phyloP scores from a whole-genome alignment of 2,113 vertebrate genomes.

The Trochalopteron elliotii region DNA sequence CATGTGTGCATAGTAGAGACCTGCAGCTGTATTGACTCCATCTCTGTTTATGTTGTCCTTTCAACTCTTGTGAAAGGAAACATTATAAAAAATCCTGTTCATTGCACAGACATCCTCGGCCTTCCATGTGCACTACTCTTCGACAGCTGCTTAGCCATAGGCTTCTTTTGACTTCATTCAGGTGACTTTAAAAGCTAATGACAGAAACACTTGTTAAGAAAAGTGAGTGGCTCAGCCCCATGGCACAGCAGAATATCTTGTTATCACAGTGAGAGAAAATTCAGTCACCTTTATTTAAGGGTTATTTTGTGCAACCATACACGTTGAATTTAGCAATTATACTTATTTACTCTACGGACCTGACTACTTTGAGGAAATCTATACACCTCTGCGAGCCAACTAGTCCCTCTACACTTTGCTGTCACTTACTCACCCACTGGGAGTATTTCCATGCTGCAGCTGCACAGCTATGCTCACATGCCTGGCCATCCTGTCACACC shows the following conservation, averaged over 20 bases:
- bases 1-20: neutral
- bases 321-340: neutral
- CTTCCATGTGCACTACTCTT: neutral
- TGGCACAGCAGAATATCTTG: neutral
- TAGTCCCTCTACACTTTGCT: neutral
- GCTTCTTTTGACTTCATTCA: neutral
- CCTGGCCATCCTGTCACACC: neutral
- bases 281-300: neutral
- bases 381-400: neutral
- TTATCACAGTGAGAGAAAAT: neutral
- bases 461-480: neutral
- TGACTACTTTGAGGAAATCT: neutral
- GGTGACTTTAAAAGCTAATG: constrained; percentile 20
- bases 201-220: constrained; percentile 15
- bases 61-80: neutral
- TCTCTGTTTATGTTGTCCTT: neutral
- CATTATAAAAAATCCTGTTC: neutral
- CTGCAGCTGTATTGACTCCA: neutral
- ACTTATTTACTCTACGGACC: neutral
- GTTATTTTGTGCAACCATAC: neutral
- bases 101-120: neutral
- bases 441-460: neutral
- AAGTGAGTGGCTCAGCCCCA: neutral
- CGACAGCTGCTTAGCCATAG: neutral
- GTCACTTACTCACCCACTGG: neutral